Base-by-base conservation (phyloP, 1,140 invertebrate species). In the Hyles vespertilio region DNA sequence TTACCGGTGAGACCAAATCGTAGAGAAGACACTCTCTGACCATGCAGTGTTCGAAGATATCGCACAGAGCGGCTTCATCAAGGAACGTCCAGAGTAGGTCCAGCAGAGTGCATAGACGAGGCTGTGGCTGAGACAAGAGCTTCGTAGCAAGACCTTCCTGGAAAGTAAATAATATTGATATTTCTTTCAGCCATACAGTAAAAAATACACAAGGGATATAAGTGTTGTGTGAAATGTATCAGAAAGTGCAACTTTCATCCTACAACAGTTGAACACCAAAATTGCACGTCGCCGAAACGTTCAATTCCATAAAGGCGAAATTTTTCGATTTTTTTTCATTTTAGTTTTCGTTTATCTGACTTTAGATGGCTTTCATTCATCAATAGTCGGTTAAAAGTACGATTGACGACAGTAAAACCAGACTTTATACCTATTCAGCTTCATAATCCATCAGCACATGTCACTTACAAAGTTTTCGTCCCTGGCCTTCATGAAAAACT, bases 41-140 rank as follows among this genome's bases (percentile, higher is more conserved):
- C 5, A 86, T 63, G 51, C 86, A 89, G 53, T 89, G 86, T 50
- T 89, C 86, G n/a, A 89, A 56, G 5, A 86, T 67, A 45, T 87
- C 86, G 56, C 86, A 89, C 0, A 87, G 54, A 0, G 81, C 81
- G 0, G 84, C 74, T 51, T 87, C 86, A 51, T 89, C 84, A 10
- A 89, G 70, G 58, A 89, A 89, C 2, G 80, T 86, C 86, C 86
- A 89, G 3, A 89, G 59, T 32, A 81, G 52, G 48, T 87, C 82
- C 56, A 89, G 48, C 34, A 89, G 53, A 0, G 61, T 71, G 45
- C 81, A 85, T 0, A 88, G 56, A 3, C 77, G 70, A 4, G 76
- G 74, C 9, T 84, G 77, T 0, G 82, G 79, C 47, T 80, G 79
- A 0, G 67, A n/a, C 12, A 79, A 48, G 5, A 88, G 56, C 50